Conservation (phyloP, 1,140 invertebrate genomes). For the Chironomus striatipennis region DNA sequence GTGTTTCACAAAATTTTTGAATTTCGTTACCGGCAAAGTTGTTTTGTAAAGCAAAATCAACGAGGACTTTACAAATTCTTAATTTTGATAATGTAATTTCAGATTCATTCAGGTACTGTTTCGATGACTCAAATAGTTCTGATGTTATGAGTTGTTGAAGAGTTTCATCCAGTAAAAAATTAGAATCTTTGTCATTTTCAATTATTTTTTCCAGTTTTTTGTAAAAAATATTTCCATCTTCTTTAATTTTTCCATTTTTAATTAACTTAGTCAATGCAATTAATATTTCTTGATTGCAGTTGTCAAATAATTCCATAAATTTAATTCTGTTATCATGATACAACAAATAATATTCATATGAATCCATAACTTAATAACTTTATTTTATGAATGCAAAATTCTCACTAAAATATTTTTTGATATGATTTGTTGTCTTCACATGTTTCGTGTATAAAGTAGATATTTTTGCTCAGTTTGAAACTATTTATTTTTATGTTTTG, state of each 20-base stretch:
- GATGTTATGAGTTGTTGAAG: background rate
- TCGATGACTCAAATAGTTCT: background rate
- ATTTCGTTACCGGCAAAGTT: background rate
- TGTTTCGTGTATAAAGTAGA: too few species aligned
- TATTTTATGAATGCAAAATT: background rate
- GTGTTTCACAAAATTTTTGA: background rate
- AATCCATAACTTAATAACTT: background rate
- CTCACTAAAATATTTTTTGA: too few species aligned
- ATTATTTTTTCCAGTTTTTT: background rate
- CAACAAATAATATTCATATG: background rate
- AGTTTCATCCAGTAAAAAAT: background rate
- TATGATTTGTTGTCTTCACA: too few species aligned
- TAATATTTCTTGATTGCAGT: background rate
- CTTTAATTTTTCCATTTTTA: background rate
- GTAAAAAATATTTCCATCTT: background rate
- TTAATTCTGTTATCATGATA: background rate
- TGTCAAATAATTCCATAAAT: background rate
- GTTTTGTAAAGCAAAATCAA: background rate
- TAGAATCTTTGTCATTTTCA: background rate
- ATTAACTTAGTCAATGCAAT: background rate
- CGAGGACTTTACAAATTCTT: background rate
- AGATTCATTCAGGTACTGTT: background rate
- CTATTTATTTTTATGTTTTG: too few species aligned
- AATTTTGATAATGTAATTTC: background rate
- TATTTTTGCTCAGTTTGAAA: too few species aligned